Base-by-base conservation (phyloP, 2,113 vertebrate genomes). In the Crotalus viridis region DNA sequence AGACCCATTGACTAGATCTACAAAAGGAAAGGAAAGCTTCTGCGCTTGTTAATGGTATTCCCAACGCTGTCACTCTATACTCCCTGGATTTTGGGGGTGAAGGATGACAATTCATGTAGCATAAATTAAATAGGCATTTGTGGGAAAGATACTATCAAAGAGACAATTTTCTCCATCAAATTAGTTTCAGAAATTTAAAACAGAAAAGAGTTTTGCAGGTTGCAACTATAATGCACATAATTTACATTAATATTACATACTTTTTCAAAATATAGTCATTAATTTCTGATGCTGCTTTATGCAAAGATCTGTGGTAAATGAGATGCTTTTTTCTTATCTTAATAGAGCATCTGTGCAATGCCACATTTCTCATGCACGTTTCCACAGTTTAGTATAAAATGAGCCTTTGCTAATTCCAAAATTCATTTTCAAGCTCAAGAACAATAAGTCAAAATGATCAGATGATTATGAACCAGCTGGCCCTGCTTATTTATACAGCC, bases 391-490 rank as follows among this genome's bases (percentile, higher is more conserved):
- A 56, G 74, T 56, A 54, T 59, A 59, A 28, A 92, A 28, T 3
- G 0, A 7, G 61, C 12, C 74, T 55, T 87, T 22, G 86, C 1
- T 8, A 81, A 85, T 87, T 91, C n/a, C 0, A 0, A 94, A 56
- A 91, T 17, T 28, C 21, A 6, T 69, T 43, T 61, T 90, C 90
- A 95, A 95, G 64, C 46, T 26, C 90, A 2, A 0, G 69, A 90
- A 91, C 85, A 89, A 54, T 28, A 90, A 43, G 22, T 39, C 91
- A 90, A 85, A 94, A 85, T 21, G 46, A 88, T 61, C 88, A 92
- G 43, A 59, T 17, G n/a, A 13, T 0, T 0, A 94, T n/a, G 59
- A 95, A 46, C 93, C 3, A 2, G 91, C 0, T 74, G 28, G 57
- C 46, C 33, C 3, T 33, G 74, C 57, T 92, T 92, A 61, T 91